A percentile compares a stretch with the other conserved stretches of the same genome.
These are phyloP conservation scores for Hemicentrotus pulcherrimus DNA, from an alignment of 35 echinoderm and acorn worm species.

Conservation along the genomic window DNA sequence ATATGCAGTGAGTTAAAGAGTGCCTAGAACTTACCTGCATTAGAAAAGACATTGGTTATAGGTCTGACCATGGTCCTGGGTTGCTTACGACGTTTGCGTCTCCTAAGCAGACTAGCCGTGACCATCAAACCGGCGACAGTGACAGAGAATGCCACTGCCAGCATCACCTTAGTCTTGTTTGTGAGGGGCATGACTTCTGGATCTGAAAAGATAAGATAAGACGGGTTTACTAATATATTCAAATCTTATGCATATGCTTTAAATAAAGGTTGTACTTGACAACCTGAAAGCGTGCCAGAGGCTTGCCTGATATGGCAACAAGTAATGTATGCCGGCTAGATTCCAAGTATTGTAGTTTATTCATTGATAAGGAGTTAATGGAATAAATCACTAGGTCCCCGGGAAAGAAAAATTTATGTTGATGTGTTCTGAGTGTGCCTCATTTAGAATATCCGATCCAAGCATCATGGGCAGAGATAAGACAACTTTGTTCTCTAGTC, in stretches of 20 bases:
- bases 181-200: slow-evolving; percentile 34
- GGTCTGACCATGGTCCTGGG: slow-evolving; percentile 49
- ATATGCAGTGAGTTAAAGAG: background rate
- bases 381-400: background rate
- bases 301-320: background rate
- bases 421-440: too few relatives aligned
- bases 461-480: too few relatives aligned
- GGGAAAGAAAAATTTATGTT: too few relatives aligned
- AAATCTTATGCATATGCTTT: too few relatives aligned
- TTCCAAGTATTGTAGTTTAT: too few relatives aligned
- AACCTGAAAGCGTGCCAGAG: background rate
- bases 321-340: too few relatives aligned
- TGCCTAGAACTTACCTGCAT: slow-evolving; percentile 56
- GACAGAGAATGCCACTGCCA: slow-evolving; percentile 61
- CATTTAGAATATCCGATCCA: too few relatives aligned
- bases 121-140: slow-evolving; percentile 72
- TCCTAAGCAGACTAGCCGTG: slow-evolving; percentile 67
- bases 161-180: slow-evolving; percentile 59
- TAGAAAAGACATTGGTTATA: slow-evolving; percentile 48
- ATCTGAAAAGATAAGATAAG: background rate
- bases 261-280: too few relatives aligned
- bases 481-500: too few relatives aligned
- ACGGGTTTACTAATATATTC: too few relatives aligned
- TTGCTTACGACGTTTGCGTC: slow-evolving; percentile 56
- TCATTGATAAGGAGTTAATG: too few relatives aligned